Conservation (phyloP, 2,888 invertebrate genomes). For the Eurytoma californica region DNA sequence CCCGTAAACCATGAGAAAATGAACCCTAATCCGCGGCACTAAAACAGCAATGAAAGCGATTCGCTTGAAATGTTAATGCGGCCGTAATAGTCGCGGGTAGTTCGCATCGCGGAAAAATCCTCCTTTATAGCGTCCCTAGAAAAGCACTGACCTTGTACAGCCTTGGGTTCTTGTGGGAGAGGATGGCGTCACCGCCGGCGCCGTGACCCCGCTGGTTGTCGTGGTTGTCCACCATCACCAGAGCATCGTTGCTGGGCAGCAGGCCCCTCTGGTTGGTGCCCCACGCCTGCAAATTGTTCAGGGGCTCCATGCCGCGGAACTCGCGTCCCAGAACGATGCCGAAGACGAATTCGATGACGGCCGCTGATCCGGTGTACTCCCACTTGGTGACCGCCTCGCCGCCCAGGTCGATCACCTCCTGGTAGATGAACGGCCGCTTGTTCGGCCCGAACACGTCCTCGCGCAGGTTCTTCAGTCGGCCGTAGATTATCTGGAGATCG, state of each 20-base stretch:
- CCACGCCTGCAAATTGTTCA: constrained; percentile 65
- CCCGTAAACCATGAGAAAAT: too few species aligned
- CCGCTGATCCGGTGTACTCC: constrained; percentile 74
- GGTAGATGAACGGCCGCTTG: constrained; percentile 82
- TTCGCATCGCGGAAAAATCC: too few species aligned
- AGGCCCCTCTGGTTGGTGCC: constrained; percentile 67
- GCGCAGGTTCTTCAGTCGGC: constrained; percentile 79
- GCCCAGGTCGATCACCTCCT: constrained; percentile 84
- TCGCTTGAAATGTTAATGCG: too few species aligned
- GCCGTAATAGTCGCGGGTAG: too few species aligned
- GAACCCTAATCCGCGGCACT: too few species aligned
- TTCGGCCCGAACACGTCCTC: constrained; percentile 80
- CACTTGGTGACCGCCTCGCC: constrained; percentile 72
- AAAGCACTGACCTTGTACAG: constrained; percentile 69
- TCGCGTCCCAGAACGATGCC: constrained; percentile 70
- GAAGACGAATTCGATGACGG: constrained; percentile 86
- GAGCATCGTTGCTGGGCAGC: constrained; percentile 70
- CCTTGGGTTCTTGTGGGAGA: constrained; percentile 71
- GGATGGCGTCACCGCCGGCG: constrained; percentile 69
- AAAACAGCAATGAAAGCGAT: too few species aligned
- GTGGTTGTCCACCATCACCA: constrained; percentile 81
- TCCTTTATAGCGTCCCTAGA: too few species aligned
- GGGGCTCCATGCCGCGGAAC: constrained; percentile 68
- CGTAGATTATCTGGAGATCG: constrained; percentile 77
- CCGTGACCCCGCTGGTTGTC: constrained; percentile 79